These are phyloP conservation scores for Nemopilema nomurai DNA, from an alignment of 30 jellyfish, hydroid and myxozoan species.

Conservation along the genomic window DNA sequence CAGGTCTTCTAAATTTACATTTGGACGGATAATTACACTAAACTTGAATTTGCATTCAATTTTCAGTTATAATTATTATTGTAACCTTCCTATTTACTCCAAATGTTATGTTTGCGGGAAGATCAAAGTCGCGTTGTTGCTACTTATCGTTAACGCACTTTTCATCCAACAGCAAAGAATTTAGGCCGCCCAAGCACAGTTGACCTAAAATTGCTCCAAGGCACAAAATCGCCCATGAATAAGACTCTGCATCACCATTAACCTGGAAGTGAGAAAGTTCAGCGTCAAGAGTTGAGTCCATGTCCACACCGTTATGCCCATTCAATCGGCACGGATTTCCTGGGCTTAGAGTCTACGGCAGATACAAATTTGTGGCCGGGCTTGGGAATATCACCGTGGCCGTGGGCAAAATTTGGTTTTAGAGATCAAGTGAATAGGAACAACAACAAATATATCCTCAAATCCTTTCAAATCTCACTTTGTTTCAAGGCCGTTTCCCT, in stretches of 20 bases:
- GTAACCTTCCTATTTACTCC: no score
- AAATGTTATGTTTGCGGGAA: not conserved
- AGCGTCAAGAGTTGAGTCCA: not conserved
- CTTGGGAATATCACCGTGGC: not conserved
- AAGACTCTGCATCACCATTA: not conserved
- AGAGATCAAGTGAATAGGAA: not conserved
- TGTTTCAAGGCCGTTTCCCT: not conserved
- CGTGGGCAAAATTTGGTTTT: not conserved
- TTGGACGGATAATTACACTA: no score
- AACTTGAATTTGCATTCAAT: not conserved
- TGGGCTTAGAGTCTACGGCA: not conserved
- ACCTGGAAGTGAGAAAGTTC: not conserved
- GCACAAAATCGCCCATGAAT: not conserved
- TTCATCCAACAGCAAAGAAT: not conserved
- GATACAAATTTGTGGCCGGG: not conserved
- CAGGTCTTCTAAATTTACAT: no score
- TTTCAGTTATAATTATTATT: not conserved
- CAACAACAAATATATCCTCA: not conserved
- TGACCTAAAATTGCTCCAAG: not conserved
- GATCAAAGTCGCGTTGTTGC: not conserved
- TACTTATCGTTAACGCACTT: not conserved
- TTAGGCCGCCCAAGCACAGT: not conserved
- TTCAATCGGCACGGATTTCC: not conserved
- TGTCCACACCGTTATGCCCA: not conserved
- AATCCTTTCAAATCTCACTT: not conserved